These are phyloP conservation scores for Gymnoscopelus braueri DNA, from an alignment of 2,797 vertebrate genomes.

Conservation along the genomic window DNA sequence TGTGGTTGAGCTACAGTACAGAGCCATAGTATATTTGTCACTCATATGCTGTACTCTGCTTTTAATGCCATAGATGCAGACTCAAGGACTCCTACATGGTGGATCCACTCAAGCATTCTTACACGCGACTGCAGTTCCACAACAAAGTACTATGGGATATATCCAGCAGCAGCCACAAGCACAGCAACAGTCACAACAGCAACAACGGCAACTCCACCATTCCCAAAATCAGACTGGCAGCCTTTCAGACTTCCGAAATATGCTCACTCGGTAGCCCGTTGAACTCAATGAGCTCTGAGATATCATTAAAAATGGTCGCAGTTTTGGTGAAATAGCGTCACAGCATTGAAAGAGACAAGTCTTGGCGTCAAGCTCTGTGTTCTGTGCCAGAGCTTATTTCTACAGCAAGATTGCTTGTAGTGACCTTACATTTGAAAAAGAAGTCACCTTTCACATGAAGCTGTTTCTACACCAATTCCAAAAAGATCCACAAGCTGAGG, in stretches of 20 bases:
- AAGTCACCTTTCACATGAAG: constrained; percentile 36
- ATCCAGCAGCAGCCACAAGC: constrained; percentile 81
- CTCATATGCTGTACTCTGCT: constrained; percentile 9
- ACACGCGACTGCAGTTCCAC: constrained; percentile 76
- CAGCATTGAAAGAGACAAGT: constrained; percentile 39
- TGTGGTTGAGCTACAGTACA: no score
- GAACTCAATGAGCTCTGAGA: constrained; percentile 37
- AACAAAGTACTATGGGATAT: constrained; percentile 82
- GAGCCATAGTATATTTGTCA: not conserved
- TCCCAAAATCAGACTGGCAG: constrained; percentile 79
- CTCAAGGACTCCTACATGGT: constrained; percentile 75
- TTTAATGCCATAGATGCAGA: constrained; percentile 78
- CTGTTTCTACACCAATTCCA: constrained; percentile 11
- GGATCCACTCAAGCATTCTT: constrained; percentile 74
- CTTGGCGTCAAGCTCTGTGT: constrained; percentile 24
- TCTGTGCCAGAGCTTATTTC: constrained; percentile 38
- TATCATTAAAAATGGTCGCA: constrained; percentile 14
- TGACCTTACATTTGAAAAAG: constrained; percentile 53
- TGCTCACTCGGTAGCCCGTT: constrained; percentile 82
- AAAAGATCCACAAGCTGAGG: constrained; percentile 30
- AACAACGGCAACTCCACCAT: constrained; percentile 84
- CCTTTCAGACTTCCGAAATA: constrained; percentile 85
- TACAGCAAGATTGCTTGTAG: constrained; percentile 30
- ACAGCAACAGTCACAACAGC: constrained; percentile 74
- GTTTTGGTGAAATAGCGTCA: constrained; percentile 30